phyloP scores from a whole-genome alignment of 2,888 invertebrate species.

The Anorthoa munda region DNA sequence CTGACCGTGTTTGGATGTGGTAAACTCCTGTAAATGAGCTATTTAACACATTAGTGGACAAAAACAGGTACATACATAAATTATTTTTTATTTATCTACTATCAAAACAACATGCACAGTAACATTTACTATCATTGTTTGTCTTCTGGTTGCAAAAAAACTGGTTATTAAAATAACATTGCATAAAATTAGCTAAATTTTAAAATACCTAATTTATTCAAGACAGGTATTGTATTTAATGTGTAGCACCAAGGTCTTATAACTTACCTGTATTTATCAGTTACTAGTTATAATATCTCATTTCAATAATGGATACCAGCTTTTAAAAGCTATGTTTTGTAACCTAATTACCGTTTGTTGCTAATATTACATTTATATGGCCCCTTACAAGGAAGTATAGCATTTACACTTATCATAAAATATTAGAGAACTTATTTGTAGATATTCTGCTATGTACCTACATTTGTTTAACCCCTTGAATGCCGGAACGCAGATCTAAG shows the following conservation, averaged over 20 bases:
- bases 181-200: conserved; percentile 42
- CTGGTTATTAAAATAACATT: conserved; percentile 38
- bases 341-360: background rate
- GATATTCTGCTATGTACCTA: background rate
- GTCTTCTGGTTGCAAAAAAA: conserved; percentile 17
- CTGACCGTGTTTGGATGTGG: conserved; percentile 42
- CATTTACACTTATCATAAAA: background rate
- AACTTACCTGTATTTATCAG: conserved; percentile 27
- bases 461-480: too few species aligned
- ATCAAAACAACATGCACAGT: conserved; percentile 36
- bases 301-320: conserved; percentile 2
- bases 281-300: conserved; percentile 6
- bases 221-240: conserved; percentile 54
- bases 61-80: conserved; percentile 59
- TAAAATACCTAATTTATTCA: conserved; percentile 61
- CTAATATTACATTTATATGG: background rate
- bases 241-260: conserved; percentile 57
- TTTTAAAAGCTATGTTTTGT: background rate
- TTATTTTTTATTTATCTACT: conserved; percentile 43
- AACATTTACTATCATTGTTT: background rate
- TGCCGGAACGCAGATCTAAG: too few species aligned
- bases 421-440: background rate
- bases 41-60: conserved; percentile 51
- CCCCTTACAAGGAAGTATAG: too few species aligned
- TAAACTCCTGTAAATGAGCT: conserved; percentile 52